Evolutionary conservation across 2,888 invertebrate genomes (phyloP).

Genomic region (Galerucella calmariensis): DNA sequence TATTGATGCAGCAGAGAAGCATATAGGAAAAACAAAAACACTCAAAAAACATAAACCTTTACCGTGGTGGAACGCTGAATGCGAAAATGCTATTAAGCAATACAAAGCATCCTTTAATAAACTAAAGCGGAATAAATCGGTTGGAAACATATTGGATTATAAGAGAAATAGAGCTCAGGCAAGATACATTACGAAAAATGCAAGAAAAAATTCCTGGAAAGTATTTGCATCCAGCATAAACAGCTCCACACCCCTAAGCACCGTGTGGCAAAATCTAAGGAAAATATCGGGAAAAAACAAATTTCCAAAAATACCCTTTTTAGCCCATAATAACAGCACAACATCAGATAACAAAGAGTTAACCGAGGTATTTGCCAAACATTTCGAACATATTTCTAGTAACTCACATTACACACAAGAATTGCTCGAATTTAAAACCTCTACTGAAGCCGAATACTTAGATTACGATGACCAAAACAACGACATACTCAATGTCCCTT

Average conservation of each 20-base stretch:
- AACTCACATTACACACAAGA: background rate
- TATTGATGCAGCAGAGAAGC: too few species aligned
- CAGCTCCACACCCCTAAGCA: background rate
- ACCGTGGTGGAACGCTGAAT: conserved; percentile 27
- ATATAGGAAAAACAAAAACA: conserved; percentile 13
- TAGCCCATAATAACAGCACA: background rate
- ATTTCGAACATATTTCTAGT: background rate
- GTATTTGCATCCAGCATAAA: conserved; percentile 6
- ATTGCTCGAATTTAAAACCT: background rate
- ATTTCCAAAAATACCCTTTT: background rate
- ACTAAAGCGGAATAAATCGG: conserved; percentile 5
- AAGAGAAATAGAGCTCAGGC: conserved; percentile 1
- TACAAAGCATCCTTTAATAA: conserved; percentile 14
- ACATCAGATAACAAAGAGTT: background rate
- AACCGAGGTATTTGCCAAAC: background rate
- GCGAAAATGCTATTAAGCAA: background rate
- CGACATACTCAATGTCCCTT: background rate
- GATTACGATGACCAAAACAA: background rate
- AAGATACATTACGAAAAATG: conserved; percentile 10
- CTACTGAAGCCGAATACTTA: background rate
- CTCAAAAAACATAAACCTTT: background rate
- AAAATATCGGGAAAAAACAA: conserved; percentile 4
- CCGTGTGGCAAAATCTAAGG: conserved; percentile 7
- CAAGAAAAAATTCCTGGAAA: conserved; percentile 10
- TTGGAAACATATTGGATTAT: conserved; percentile 5